Evolutionary conservation across 2,797 vertebrate species (phyloP), one percentile per base, ranked within the genome.

Genomic region (Gastrophryne carolinensis): DNA sequence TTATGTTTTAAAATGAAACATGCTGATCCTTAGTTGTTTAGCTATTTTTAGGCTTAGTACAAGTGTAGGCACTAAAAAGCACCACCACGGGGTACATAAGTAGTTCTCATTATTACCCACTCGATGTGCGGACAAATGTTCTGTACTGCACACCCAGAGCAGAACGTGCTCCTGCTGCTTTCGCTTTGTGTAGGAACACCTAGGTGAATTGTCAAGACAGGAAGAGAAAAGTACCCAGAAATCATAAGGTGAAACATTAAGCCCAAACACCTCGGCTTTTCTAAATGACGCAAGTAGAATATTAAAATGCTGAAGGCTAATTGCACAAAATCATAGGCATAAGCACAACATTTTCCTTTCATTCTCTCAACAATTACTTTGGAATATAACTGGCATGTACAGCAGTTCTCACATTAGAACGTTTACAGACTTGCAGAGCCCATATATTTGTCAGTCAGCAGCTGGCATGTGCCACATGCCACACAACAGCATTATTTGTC

Each of bases 1-100:
- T 78, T 78, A 77, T 77, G 41, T 58, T 72, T 77, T 65, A 78
- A 72, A 77, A 77, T 56, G 60, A 64, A 60, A 65, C 75, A 37
- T 72, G 61, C 68, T 72, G 75, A 58, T 78, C 24, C 53, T 64
- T 39, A 4, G 24, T 72, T 76, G 58, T 74, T 67, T 53, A 52
- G 65, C 50, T 77, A 78, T 78, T 65, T 78, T 72, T 78, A 78
- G 68, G 35, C 2, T 54, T 35, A 41, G 67, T 64, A 77, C 61
- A 72, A 78, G 66, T 72, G 60, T 39, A 78, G 52, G 60, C 37
- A 12, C 75, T 78, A 29, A 66, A 64, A 71, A 78, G 68, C 26
- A 15, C 75, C 68, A 65, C 75, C 37, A 64, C 75, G 52, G 75
- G 75, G 50, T 65, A 65, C 68, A 65, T 37, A 66, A 57, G 75